Percentiles rank a stretch among this genome's conserved stretches.
Evolutionary conservation across 2,113 vertebrate genomes (phyloP).

Genomic region (Corythaixoides concolor): DNA sequence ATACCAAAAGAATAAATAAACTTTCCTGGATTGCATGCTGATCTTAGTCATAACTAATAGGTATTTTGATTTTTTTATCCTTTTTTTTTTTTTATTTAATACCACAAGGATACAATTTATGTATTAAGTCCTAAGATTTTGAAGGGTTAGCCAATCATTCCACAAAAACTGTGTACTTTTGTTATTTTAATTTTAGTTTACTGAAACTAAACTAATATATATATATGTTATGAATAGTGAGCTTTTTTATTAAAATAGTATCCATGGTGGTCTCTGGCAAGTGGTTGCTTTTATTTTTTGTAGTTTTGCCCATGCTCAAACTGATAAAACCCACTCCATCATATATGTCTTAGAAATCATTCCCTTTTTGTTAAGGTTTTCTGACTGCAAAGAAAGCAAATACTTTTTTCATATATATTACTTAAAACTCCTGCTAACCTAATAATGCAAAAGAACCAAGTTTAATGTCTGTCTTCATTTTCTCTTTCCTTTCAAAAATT

Average conservation of each 20-base stretch:
- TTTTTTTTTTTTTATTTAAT: background rate
- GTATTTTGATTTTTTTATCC: background rate
- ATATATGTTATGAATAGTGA: background rate
- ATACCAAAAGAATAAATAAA: no score
- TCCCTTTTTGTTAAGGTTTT: background rate
- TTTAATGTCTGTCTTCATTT: background rate
- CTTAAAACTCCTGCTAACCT: background rate
- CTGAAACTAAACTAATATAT: background rate
- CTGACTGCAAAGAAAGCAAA: background rate
- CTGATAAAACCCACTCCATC: background rate
- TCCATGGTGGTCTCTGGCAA: background rate
- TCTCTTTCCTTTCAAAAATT: background rate
- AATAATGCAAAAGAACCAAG: background rate
- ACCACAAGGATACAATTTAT: background rate
- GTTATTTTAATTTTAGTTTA: background rate
- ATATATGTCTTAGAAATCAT: background rate
- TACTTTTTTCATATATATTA: background rate
- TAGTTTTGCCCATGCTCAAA: background rate
- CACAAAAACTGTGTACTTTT: background rate
- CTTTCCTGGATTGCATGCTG: background rate
- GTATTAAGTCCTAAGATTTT: background rate
- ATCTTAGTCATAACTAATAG: background rate
- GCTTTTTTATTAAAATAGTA: background rate
- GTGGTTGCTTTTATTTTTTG: background rate
- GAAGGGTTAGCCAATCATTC: background rate